Base-by-base conservation (phyloP, 2,888 invertebrate species). In the Drosophila paramelanica region DNA sequence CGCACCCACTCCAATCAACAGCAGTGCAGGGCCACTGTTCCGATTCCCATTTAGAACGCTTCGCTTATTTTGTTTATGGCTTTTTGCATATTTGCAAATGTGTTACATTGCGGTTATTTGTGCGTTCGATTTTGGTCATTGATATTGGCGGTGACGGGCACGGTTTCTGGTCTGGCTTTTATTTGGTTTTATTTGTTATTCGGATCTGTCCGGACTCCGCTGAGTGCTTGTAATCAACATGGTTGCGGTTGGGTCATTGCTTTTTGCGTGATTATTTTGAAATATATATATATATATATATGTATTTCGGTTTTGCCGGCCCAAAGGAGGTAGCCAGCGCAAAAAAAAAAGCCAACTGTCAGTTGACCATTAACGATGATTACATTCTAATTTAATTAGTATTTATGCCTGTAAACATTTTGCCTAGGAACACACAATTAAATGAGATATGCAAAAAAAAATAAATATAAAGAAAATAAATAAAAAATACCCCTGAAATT, bases 41-140 rank as follows among this genome's bases (percentile, higher is more conserved):
- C 36, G 46, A 31, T 43, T 58, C 45, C 38, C 43, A 53, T 60
- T 61, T 33, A 23, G 31, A 51, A 25, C 43, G 58, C 52, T 55
- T 23, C 64, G 46, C 52, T 56, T 59, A 70, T 79, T 67, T 79
- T 78, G 79, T 81, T 79, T 81, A 84, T 81, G 82, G 80, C 73
- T 76, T 79, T 82, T 82, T 69, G 72, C 57, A 69, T 65, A 82
- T 81, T 75, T 60, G 80, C 78, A 66, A 88, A 86, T 83, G 82
- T 88, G 87, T 83, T 86, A 86, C 88, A 83, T 80, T 83, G 82
- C 89, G 82, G 82, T 88, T 86, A 73, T 83, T 74, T 84, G 75
- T 81, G 81, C 71, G 81, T 79, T 79, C 79, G 79, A 81, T 88
- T 87, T 86, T 88, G 83, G 88, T 77, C 82, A 83, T 80, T 83